Conservation (phyloP, 1,140 invertebrate species). For the Bombus picipes region DNA sequence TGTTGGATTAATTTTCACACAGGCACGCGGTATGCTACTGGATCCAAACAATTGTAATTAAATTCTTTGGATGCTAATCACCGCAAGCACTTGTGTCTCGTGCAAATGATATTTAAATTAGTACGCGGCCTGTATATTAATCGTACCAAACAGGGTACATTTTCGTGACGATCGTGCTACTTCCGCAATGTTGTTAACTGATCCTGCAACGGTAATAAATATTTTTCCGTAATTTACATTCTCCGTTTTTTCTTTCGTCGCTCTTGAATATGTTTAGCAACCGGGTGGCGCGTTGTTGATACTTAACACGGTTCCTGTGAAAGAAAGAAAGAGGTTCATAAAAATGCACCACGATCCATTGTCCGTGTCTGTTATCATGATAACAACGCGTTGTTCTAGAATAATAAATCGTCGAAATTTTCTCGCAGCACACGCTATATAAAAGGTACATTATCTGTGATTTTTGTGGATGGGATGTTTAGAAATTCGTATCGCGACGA, state of each 20-base stretch:
- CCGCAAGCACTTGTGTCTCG: conserved; percentile 55
- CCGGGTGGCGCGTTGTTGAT: neutral
- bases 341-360: neutral
- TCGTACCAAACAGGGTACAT: conserved; percentile 41
- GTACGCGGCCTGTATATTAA: conserved; percentile 64
- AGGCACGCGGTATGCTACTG: conserved; percentile 23
- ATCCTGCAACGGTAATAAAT: conserved; percentile 44
- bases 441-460: neutral
- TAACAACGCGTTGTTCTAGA: neutral
- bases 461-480: neutral
- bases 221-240: conserved; percentile 20
- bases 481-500: neutral
- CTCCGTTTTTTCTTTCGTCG: neutral
- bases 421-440: neutral
- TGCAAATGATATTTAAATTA: conserved; percentile 70
- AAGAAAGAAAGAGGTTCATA: neutral
- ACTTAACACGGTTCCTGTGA: conserved; percentile 11
- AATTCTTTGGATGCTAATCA: conserved; percentile 69
- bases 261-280: neutral
- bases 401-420: conserved; percentile 3
- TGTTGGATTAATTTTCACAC: conserved; percentile 55
- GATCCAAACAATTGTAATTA: conserved; percentile 62
- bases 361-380: neutral
- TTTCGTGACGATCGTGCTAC: conserved; percentile 43
- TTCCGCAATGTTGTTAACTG: conserved; percentile 40